phyloP scores from a whole-genome alignment of 1,140 invertebrate genomes.

The Epicauta chinensis region DNA sequence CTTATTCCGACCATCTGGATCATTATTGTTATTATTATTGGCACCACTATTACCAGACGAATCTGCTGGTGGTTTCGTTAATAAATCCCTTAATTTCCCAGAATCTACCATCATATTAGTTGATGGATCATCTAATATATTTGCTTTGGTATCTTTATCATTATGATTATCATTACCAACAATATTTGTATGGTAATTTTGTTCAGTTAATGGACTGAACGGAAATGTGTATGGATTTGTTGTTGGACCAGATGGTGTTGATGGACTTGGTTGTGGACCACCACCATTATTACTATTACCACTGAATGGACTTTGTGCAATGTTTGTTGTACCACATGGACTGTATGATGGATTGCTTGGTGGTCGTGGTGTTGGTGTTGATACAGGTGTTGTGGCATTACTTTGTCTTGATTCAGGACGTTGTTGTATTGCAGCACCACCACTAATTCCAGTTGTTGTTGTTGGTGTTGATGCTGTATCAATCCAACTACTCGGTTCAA shows the following conservation, averaged over 20 bases:
- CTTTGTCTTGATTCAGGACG: constrained; percentile 55
- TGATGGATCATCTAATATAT: constrained; percentile 34
- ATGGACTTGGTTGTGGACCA: constrained; percentile 47
- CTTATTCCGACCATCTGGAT: constrained; percentile 44
- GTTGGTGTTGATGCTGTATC: constrained; percentile 43
- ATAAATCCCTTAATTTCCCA: constrained; percentile 31
- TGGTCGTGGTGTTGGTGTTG: constrained; percentile 47
- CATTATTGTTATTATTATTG: neutral
- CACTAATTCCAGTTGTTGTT: constrained; percentile 34
- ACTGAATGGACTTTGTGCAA: constrained; percentile 44
- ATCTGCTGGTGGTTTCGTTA: constrained; percentile 45
- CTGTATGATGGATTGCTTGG: constrained; percentile 45
- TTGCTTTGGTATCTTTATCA: constrained; percentile 40
- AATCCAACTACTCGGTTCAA: constrained; percentile 41
- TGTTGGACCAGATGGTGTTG: constrained; percentile 41
- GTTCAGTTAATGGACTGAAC: constrained; percentile 53
- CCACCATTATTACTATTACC: constrained; percentile 27
- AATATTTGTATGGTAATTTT: constrained; percentile 31
- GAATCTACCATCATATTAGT: constrained; percentile 27
- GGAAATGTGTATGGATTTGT: constrained; percentile 47
- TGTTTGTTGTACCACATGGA: constrained; percentile 47
- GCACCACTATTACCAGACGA: constrained; percentile 51
- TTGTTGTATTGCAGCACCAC: no score
- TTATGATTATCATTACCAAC: constrained; percentile 26
- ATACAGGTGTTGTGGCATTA: constrained; percentile 39